phyloP scores from a whole-genome alignment of 1,140 invertebrate genomes.

The Acyrthosiphon pisum region DNA sequence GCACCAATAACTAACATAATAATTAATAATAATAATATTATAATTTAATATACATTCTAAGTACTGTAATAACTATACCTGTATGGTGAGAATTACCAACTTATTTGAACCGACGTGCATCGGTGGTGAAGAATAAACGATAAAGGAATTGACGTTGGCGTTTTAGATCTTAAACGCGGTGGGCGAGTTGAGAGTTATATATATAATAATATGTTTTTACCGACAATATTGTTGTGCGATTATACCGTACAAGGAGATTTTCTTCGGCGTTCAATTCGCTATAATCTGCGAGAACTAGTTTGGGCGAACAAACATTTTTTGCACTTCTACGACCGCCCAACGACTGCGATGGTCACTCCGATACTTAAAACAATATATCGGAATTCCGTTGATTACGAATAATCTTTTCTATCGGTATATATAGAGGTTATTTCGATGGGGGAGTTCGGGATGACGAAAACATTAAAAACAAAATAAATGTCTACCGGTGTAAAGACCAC shows the following conservation, averaged over 20 bases:
- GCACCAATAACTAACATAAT: too few relatives aligned
- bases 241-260: slow-evolving; percentile 45
- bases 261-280: background rate
- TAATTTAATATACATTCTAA: background rate
- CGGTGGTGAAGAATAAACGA: background rate
- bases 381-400: background rate
- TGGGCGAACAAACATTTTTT: background rate
- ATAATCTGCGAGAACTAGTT: slow-evolving; percentile 6
- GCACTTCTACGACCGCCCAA: background rate
- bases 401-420: background rate
- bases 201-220: background rate
- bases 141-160: slow-evolving; percentile 22
- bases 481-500: background rate
- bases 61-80: background rate
- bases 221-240: slow-evolving; percentile 1
- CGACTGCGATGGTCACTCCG: background rate
- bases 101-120: background rate
- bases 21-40: background rate
- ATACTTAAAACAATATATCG: background rate
- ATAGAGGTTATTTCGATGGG: background rate
- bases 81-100: background rate
- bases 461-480: too few relatives aligned
- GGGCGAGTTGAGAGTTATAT: background rate
- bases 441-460: too few relatives aligned
- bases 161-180: background rate